Evolutionary conservation across 1,140 invertebrate species (phyloP).

Genomic region (Diachasma alloeum): DNA sequence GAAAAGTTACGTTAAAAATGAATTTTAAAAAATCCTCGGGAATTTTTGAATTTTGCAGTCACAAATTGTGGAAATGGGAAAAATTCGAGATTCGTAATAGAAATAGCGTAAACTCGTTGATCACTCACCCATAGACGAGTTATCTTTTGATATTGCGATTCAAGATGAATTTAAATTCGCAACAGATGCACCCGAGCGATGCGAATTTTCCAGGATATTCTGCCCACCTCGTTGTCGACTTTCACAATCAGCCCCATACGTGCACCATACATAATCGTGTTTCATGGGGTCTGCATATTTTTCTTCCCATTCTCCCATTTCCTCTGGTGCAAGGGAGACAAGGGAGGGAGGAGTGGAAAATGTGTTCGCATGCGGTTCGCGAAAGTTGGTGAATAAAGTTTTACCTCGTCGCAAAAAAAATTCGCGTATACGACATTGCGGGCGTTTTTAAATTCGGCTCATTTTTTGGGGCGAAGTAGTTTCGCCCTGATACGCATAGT

Average conservation of each 20-base stretch:
- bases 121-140: neutral
- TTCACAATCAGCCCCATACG: neutral
- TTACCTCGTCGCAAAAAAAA: neutral
- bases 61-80: no score
- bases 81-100: no score
- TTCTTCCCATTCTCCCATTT: neutral
- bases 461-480: neutral
- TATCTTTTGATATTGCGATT: neutral
- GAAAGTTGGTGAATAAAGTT: neutral
- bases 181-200: neutral
- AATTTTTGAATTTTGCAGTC: no score
- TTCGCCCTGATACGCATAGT: neutral
- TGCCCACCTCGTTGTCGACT: neutral
- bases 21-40: no score
- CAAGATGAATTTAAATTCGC: neutral
- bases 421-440: neutral
- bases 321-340: neutral
- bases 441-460: neutral
- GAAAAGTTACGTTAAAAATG: no score
- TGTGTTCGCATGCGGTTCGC: neutral
- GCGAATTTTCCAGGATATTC: neutral
- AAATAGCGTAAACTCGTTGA: no score
- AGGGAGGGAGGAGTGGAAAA: neutral
- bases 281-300: neutral
- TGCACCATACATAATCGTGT: neutral